Conservation (phyloP, 2,888 invertebrate genomes). For the Alloscopus bannaensis region DNA sequence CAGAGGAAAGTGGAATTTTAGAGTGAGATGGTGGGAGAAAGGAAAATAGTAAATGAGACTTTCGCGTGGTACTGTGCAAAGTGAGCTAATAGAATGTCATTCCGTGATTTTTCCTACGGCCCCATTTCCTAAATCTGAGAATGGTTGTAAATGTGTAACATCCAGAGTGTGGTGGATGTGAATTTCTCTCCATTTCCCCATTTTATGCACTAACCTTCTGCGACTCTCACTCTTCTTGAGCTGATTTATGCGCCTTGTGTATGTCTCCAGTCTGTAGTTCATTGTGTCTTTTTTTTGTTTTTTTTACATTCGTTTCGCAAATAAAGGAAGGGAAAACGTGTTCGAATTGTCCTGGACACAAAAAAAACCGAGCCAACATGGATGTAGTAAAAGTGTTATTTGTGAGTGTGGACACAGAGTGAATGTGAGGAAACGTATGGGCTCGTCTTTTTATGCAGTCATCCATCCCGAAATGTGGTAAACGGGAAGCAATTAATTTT, state of each 20-base stretch:
- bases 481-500: slow-evolving; percentile 28
- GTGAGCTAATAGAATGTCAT: not conserved
- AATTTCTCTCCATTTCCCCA: not conserved
- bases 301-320: too few relatives aligned
- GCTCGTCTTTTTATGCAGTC: not conserved
- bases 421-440: not conserved
- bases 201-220: not conserved
- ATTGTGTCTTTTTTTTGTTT: too few relatives aligned
- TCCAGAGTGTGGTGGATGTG: not conserved
- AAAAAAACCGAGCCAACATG: not conserved
- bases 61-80: not conserved
- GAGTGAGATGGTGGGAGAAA: not conserved
- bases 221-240: not conserved
- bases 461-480: not conserved
- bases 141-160: not conserved
- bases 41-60: not conserved
- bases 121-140: not conserved
- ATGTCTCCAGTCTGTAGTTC: not conserved
- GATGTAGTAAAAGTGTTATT: not conserved
- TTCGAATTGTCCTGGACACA: too few relatives aligned
- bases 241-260: not conserved
- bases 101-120: not conserved
- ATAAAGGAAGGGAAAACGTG: too few relatives aligned
- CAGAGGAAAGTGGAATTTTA: too few relatives aligned
- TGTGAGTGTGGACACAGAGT: not conserved